Evolutionary conservation across 2,888 invertebrate genomes (phyloP), one percentile per base, ranked within the genome.

Genomic region (Parelbella ahira): DNA sequence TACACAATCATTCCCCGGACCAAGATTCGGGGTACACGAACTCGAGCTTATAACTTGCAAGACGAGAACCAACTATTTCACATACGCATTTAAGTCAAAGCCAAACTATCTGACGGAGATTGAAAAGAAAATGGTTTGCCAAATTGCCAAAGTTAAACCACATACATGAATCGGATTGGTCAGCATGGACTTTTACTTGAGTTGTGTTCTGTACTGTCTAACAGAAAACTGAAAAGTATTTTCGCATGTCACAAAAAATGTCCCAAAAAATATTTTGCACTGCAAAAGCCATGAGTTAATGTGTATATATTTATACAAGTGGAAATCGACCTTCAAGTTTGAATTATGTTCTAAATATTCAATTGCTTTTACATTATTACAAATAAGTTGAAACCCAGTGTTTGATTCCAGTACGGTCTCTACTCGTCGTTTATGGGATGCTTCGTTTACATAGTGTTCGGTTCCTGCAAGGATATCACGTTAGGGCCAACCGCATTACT

Each of bases 371-470:
- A n/a, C n/a, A n/a, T n/a, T n/a, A n/a, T n/a, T n/a, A n/a, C n/a
- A n/a, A n/a, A n/a, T n/a, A n/a, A n/a, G n/a, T n/a, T n/a, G n/a
- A n/a, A n/a, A n/a, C n/a, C n/a, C n/a, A n/a, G n/a, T n/a, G n/a
- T n/a, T n/a, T n/a, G n/a, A n/a, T 74, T 74, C 51, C 89, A 98
- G 96, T 97, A 96, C 83, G 98, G 98, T 1, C 89, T 98, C 33
- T 98, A 98, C 83, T 97, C 97, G 0, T 94, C 97, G 0, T 98
- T 98, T 77, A 91, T 97, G 80, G 97, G 97, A 1, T 97, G 97
- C 63, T 94, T 98, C 72, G 90, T 98, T 21, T 98, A 98, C 82
- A 92, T 94, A 33, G 74, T 97, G 45, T 92, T 98, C 56, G 98
- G 98, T 12, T 95, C 96, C 32, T 94, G 94, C 66, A 94, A 94